Conservation (phyloP, 1,140 invertebrate species). For the Tenebrio molitor region DNA sequence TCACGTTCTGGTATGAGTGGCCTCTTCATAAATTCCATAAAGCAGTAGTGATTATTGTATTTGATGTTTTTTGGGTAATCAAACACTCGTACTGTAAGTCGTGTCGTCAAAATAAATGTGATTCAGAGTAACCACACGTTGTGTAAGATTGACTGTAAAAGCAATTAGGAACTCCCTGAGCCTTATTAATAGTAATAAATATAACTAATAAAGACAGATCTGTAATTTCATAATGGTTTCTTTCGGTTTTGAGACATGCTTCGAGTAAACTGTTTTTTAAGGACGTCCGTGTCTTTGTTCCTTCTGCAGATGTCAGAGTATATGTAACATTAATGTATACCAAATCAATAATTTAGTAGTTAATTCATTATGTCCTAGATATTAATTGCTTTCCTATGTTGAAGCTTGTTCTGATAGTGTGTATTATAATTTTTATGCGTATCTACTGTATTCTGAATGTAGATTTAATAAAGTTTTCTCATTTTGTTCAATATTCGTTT, state of each 20-base stretch:
- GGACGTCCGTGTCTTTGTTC: slow-evolving; percentile 36
- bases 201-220: slow-evolving; percentile 38
- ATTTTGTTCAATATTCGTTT: slow-evolving; percentile 49
- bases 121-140: slow-evolving; percentile 40
- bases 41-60: slow-evolving; percentile 21
- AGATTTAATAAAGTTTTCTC: slow-evolving; percentile 56
- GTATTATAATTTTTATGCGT: slow-evolving; percentile 44
- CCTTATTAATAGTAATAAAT: slow-evolving; percentile 54
- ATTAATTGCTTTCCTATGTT: slow-evolving; percentile 44
- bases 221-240: slow-evolving; percentile 22
- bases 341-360: slow-evolving; percentile 53
- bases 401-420: slow-evolving; percentile 45
- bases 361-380: slow-evolving; percentile 45
- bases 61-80: slow-evolving; percentile 27
- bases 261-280: slow-evolving; percentile 14
- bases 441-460: slow-evolving; percentile 49
- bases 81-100: slow-evolving; percentile 32
- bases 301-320: slow-evolving; percentile 29
- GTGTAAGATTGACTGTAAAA: slow-evolving; percentile 43
- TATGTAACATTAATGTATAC: slow-evolving; percentile 50
- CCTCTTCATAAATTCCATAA: slow-evolving; percentile 15
- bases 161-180: slow-evolving; percentile 49
- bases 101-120: slow-evolving; percentile 45
- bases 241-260: slow-evolving; percentile 22
- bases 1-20: slow-evolving; percentile 18